Conservation (phyloP, 2,888 invertebrate species). For the Subacronicta megacephala region DNA sequence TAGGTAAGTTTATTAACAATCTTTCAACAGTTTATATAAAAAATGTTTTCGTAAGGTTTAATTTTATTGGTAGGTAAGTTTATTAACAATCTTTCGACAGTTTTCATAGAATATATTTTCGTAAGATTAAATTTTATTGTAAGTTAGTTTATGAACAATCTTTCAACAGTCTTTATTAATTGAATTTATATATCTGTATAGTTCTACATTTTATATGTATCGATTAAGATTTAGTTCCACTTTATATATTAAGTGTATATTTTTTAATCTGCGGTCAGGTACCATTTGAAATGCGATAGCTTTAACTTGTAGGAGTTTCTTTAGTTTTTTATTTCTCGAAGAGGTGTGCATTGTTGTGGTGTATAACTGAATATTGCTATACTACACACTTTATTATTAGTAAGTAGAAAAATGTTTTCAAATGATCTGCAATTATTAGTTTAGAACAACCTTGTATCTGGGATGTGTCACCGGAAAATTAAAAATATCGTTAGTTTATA, state of each 20-base stretch:
- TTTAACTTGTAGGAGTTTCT: conserved; percentile 32
- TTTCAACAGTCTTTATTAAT: too few relatives aligned
- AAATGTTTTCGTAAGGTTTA: too few relatives aligned
- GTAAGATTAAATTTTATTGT: too few relatives aligned
- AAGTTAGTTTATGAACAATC: too few relatives aligned
- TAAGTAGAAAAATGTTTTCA: conserved; percentile 52
- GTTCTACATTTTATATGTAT: neutral
- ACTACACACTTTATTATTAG: conserved; percentile 15
- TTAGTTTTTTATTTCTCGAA: conserved; percentile 2
- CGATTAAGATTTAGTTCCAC: conserved; percentile 1
- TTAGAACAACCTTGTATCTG: conserved; percentile 31
- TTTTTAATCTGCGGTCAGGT: conserved; percentile 22
- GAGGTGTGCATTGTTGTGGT: conserved; percentile 43
- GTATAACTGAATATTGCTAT: neutral
- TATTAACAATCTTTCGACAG: too few relatives aligned
- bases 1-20: too few relatives aligned
- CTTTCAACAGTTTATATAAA: too few relatives aligned
- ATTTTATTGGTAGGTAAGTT: too few relatives aligned
- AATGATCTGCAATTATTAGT: conserved; percentile 55
- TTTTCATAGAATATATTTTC: too few relatives aligned
- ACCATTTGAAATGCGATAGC: conserved; percentile 31
- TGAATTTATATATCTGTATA: too few relatives aligned
- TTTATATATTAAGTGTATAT: conserved; percentile 7
- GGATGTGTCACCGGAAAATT: too few relatives aligned
- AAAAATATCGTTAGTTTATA: too few relatives aligned